Base-by-base conservation (phyloP, 1,140 invertebrate species). In the Drosophila lacteicornis region DNA sequence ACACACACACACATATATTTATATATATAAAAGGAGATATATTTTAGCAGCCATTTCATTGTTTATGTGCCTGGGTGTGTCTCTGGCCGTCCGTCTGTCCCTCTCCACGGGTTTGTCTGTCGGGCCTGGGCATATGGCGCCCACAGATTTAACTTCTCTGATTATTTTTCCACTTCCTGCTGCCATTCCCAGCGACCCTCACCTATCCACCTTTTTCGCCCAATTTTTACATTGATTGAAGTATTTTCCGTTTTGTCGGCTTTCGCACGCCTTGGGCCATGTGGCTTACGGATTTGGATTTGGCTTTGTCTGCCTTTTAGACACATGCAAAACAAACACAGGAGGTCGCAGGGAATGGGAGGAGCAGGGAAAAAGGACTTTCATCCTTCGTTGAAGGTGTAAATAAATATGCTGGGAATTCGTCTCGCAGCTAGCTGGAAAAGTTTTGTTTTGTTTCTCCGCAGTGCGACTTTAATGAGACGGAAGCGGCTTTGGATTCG, bases 201-300 rank as follows among this genome's bases (percentile, higher is more conserved):
- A n/a, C 53, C 47, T 46, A 45, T 58, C 9, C 46, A 11, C 53
- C 53, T 61, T 51, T 68, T 38, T 71, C 22, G 57, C 36, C 70
- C 82, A 71, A 79, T 85, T 90, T 90, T 90, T 90, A 91, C 79
- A 91, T 80, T 90, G 85, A 90, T 90, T 90, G 85, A 88, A 85
- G 85, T 91, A 90, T 91, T 90, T 90, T 76, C 79, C 82, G 79
- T 80, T 88, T 75, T 78, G 69, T 60, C 67, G 85, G 75, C 68
- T 88, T 71, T 88, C 85, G 80, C 75, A 82, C 81, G 80, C 81
- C 81, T 67, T 43, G 78, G 77, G 85, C 85, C 85, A 88, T 88
- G 85, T 88, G 85, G 85, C 78, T 80, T 85, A 33, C 66, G 67
- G 81, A 74, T 73, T 84, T 71, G 59, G 81, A 74, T 77, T 84